Evolutionary conservation across 2,113 vertebrate genomes (phyloP).

Genomic region (Platycercus adscitus): DNA sequence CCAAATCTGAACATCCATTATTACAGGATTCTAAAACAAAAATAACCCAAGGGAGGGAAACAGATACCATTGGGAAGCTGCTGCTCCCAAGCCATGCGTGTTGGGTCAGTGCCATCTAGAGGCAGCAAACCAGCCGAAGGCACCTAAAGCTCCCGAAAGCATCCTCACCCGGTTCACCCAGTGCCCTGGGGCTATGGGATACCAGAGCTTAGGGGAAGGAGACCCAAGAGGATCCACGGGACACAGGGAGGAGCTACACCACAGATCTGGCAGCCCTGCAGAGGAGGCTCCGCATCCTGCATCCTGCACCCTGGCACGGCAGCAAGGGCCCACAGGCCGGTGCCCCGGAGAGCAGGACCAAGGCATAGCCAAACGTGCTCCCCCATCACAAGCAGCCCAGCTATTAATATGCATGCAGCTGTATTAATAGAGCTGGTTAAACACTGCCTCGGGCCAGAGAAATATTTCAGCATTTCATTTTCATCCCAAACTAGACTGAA

Average conservation of each 20-base stretch:
- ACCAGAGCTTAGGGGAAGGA: fast-evolving
- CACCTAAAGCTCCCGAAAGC: background rate
- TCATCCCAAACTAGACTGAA: conserved; percentile 34
- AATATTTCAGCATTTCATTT: background rate
- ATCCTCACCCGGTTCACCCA: background rate
- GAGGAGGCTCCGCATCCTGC: fast-evolving
- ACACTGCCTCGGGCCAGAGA: background rate
- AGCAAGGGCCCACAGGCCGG: fast-evolving
- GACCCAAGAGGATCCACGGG: fast-evolving
- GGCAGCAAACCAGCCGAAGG: background rate
- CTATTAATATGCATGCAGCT: background rate
- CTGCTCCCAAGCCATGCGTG: background rate
- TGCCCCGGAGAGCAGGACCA: fast-evolving
- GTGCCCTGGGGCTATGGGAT: fast-evolving
- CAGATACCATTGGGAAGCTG: background rate
- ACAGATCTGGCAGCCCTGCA: background rate
- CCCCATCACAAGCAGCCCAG: background rate
- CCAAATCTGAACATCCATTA: conserved; percentile 58
- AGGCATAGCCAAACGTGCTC: fast-evolving
- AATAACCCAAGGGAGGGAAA: conserved; percentile 15
- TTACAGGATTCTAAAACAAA: conserved; percentile 51
- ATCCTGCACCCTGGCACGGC: background rate
- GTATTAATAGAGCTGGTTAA: conserved; percentile 10
- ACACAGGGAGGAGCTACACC: fast-evolving
- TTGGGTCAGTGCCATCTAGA: conserved; percentile 71